Percentiles rank a stretch among this genome's conserved stretches.
These are phyloP conservation scores for Hippopotamus amphibius DNA, from an alignment of 2,113 vertebrate genomes.

Conservation along the genomic window DNA sequence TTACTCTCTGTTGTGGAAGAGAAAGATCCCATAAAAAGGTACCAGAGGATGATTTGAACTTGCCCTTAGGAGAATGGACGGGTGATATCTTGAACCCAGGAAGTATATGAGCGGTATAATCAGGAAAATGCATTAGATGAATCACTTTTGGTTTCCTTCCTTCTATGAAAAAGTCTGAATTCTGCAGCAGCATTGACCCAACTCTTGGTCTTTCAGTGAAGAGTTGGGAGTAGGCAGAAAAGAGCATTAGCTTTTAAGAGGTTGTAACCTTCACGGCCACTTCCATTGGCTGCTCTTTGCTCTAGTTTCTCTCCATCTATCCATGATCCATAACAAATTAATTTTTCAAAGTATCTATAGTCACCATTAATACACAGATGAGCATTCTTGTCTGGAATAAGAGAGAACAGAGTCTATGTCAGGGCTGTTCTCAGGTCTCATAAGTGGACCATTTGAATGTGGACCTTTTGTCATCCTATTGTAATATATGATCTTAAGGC, in stretches of 20 bases:
- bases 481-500: no score
- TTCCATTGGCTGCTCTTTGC: not conserved
- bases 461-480: not conserved
- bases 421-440: not conserved
- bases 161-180: slow-evolving; percentile 1
- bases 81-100: not conserved
- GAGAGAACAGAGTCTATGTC: not conserved
- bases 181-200: not conserved
- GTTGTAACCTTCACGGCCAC: not conserved
- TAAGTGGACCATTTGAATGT: not conserved
- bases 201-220: not conserved
- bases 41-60: not conserved
- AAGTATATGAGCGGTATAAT: not conserved
- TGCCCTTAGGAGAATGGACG: slow-evolving; percentile 9
- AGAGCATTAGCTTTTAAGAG: not conserved
- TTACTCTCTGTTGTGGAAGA: not conserved
- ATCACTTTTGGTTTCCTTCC: slow-evolving; percentile 8
- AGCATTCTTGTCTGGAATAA: not conserved
- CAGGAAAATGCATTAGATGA: slow-evolving; percentile 38
- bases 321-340: not conserved
- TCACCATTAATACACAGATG: not conserved
- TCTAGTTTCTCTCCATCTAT: not conserved
- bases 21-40: not conserved
- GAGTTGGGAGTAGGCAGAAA: not conserved
- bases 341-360: not conserved